Conservation (phyloP, 2,888 invertebrate genomes). For the Bellardia pandia region DNA sequence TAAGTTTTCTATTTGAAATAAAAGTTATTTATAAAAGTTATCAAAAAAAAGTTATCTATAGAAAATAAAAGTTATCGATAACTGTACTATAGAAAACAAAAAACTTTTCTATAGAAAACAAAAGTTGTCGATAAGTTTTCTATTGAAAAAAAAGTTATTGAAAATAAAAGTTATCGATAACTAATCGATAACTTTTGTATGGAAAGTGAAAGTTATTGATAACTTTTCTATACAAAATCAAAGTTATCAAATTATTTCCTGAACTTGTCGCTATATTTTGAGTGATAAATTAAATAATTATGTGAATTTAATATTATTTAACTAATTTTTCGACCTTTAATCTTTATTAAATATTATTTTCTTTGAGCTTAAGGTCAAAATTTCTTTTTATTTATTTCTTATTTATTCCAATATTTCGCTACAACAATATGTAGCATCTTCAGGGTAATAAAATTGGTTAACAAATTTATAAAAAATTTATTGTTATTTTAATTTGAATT, state of each 20-base stretch:
- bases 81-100: not conserved
- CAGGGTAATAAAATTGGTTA: not conserved
- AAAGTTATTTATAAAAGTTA: not conserved
- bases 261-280: too few species aligned
- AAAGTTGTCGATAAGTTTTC: not conserved
- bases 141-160: not conserved
- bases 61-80: not conserved
- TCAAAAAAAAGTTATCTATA: not conserved
- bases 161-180: not conserved
- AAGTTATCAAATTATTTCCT: not conserved
- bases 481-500: not conserved
- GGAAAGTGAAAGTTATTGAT: not conserved
- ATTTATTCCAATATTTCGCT: too few species aligned
- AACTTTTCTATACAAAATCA: not conserved
- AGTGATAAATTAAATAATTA: too few species aligned
- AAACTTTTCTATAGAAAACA: not conserved
- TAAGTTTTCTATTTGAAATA: not conserved
- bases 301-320: too few species aligned
- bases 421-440: too few species aligned
- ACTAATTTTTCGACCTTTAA: too few species aligned
- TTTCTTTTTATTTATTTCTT: too few species aligned
- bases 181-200: not conserved
- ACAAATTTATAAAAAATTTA: not conserved
- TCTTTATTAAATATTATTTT: too few species aligned
- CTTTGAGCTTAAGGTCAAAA: too few species aligned